Conservation (phyloP, 2,888 invertebrate genomes). For the Hofmannophila pseudospretella region DNA sequence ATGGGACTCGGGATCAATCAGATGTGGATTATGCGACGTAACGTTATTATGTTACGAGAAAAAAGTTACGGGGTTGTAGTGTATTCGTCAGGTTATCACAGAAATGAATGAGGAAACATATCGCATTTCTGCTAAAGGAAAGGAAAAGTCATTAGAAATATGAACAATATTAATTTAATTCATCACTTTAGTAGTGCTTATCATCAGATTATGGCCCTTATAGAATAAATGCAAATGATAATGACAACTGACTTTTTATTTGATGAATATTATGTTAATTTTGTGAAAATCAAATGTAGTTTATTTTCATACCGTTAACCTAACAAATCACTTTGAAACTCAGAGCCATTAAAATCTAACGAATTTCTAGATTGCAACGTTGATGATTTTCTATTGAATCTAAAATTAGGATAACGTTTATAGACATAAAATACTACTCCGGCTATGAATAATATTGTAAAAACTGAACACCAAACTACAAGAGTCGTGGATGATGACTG, state of each 20-base stretch:
- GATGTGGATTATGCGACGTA: constrained; percentile 6
- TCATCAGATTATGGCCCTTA: no score
- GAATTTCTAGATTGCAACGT: constrained; percentile 37
- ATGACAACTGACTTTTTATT: no score
- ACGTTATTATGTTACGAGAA: constrained; percentile 2
- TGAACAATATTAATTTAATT: no score
- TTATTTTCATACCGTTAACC: no score
- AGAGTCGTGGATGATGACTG: constrained; percentile 17
- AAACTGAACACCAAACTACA: constrained; percentile 27
- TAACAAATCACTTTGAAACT: constrained; percentile 32
- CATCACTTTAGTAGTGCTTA: no score
- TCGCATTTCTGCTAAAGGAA: no score
- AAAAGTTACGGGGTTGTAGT: constrained; percentile 1
- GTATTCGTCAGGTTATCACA: background rate
- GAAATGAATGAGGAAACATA: no score
- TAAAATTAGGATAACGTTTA: constrained; percentile 5
- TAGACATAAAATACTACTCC: background rate
- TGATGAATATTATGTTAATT: no score
- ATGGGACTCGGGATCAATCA: constrained; percentile 4
- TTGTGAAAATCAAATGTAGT: no score
- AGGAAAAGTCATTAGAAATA: no score
- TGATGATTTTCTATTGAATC: constrained; percentile 25
- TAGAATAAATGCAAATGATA: no score
- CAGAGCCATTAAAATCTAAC: constrained; percentile 35
- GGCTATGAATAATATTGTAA: constrained; percentile 28